These are phyloP conservation scores for Latrodectus hesperus DNA, from an alignment of 2,888 invertebrate species.

Conservation along the genomic window DNA sequence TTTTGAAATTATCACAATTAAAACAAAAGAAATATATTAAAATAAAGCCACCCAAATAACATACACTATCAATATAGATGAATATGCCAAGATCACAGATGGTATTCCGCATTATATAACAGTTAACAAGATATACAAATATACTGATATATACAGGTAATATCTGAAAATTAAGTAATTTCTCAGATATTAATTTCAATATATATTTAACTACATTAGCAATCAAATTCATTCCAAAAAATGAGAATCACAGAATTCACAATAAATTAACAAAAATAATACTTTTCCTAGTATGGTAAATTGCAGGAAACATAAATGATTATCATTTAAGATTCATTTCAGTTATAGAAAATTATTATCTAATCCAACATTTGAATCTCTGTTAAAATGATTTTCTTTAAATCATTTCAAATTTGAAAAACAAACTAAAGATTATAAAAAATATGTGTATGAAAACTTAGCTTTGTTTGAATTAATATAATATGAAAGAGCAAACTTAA, in stretches of 20 bases:
- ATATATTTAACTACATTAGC: too few relatives aligned
- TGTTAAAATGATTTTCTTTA: too few relatives aligned
- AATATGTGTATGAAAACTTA: too few relatives aligned
- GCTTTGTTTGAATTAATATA: too few relatives aligned
- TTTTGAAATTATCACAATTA: neutral
- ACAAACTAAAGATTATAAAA: too few relatives aligned
- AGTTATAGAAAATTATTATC: too few relatives aligned
- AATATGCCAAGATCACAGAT: constrained; percentile 3
- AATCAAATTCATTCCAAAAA: too few relatives aligned
- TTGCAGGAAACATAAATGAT: too few relatives aligned
- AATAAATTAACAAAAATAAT: neutral
- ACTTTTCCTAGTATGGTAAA: neutral
- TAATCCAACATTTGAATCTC: too few relatives aligned
- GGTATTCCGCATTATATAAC: neutral
- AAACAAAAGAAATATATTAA: neutral
- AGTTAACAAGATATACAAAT: constrained; percentile 2
- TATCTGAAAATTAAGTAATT: constrained; percentile 1
- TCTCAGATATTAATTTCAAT: neutral
- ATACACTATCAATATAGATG: neutral
- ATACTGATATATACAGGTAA: neutral
- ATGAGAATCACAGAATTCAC: neutral
- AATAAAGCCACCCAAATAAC: neutral
- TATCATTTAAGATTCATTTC: too few relatives aligned
- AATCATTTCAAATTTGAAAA: too few relatives aligned
- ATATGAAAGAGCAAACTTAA: too few relatives aligned